These are phyloP conservation scores for Trachops cirrhosus DNA, from an alignment of 2,797 vertebrate species.

Conservation along the genomic window DNA sequence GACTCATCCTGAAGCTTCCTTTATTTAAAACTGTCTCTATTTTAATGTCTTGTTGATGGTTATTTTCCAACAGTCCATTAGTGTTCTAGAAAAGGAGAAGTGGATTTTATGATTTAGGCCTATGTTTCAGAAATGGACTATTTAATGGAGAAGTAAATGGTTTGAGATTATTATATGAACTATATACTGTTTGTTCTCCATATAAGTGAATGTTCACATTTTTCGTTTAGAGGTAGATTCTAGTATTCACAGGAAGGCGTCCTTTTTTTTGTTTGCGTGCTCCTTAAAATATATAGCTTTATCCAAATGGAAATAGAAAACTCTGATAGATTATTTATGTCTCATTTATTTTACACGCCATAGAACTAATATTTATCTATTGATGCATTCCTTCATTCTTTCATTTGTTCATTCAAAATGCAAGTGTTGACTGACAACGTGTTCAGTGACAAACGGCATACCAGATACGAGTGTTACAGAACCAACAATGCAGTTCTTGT, in stretches of 20 bases:
- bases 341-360: not conserved
- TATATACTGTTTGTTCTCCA: not conserved
- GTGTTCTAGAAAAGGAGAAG: conserved; percentile 50
- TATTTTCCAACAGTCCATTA: conserved; percentile 69
- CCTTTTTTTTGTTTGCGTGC: not conserved
- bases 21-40: conserved; percentile 13
- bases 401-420: not conserved
- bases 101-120: conserved; percentile 42
- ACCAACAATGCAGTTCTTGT: not conserved
- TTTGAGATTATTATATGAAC: not conserved
- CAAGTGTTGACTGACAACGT: not conserved
- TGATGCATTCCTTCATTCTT: not conserved
- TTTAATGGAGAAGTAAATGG: conserved; percentile 49
- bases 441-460: not conserved
- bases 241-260: not conserved
- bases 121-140: conserved; percentile 22
- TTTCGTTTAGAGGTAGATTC: not conserved
- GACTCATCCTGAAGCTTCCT: conserved; percentile 19
- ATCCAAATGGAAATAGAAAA: not conserved
- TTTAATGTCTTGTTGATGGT: conserved; percentile 59
- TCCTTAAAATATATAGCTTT: not conserved
- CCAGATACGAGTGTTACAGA: not conserved
- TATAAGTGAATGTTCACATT: not conserved
- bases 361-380: not conserved
- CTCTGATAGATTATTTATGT: not conserved